Percentiles rank a stretch among this genome's conserved stretches.
Conservation (phyloP, 1,140 invertebrate species). For the Theocolax elegans region DNA sequence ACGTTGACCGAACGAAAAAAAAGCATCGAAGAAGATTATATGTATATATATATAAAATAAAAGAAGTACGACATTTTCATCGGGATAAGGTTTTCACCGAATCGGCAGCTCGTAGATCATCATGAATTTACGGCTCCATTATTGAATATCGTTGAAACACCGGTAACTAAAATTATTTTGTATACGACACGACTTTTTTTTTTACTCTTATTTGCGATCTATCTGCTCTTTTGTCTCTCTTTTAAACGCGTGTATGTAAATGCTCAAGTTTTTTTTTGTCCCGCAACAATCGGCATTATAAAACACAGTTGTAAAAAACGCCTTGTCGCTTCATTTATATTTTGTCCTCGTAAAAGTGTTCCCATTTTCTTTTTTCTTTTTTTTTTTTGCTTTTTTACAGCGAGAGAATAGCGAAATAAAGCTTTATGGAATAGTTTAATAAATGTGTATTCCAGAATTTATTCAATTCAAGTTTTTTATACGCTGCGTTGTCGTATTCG, state of each 20-base stretch:
- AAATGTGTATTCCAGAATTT: too few species aligned
- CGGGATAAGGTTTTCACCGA: neutral
- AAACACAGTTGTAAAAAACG: neutral
- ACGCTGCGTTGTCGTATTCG: too few species aligned
- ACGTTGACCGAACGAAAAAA: too few species aligned
- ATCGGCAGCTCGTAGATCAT: constrained; percentile 10
- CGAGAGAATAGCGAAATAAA: neutral
- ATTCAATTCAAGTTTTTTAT: too few species aligned
- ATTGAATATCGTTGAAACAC: constrained; percentile 32
- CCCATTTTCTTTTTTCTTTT: neutral
- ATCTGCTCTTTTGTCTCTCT: neutral
- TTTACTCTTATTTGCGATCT: neutral
- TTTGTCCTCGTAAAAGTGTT: neutral
- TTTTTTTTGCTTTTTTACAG: too few species aligned
- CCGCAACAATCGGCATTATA: constrained; percentile 5
- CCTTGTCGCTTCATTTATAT: neutral
- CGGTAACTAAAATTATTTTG: constrained; percentile 22
- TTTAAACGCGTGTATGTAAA: too few species aligned
- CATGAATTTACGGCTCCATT: constrained; percentile 36
- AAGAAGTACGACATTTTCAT: too few species aligned
- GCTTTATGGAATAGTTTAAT: neutral
- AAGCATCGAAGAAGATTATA: too few species aligned
- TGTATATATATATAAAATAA: too few species aligned
- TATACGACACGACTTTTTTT: neutral
- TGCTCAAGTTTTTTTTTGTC: too few species aligned